These are phyloP conservation scores for Prenolepis imparis DNA, from an alignment of 2,888 invertebrate genomes.

Conservation along the genomic window DNA sequence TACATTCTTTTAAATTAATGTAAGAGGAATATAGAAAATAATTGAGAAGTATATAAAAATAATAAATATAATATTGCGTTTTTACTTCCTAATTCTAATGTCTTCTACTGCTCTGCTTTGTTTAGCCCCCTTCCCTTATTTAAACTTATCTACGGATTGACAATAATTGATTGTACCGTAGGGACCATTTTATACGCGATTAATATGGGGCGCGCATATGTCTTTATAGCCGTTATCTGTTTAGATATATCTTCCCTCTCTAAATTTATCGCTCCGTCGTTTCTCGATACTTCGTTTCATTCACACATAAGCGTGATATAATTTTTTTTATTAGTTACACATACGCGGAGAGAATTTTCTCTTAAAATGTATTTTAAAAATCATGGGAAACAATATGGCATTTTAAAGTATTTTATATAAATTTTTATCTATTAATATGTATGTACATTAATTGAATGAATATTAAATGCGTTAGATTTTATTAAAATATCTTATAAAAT, in stretches of 20 bases:
- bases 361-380: neutral
- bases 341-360: neutral
- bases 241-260: slow-evolving; percentile 1
- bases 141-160: slow-evolving; percentile 42
- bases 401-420: neutral
- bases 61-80: neutral
- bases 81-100: neutral
- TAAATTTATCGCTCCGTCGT: slow-evolving; percentile 21
- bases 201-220: slow-evolving; percentile 31
- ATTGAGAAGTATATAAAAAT: neutral
- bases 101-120: neutral
- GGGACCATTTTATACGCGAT: slow-evolving; percentile 39
- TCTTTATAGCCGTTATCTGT: slow-evolving; percentile 35
- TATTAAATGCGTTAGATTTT: neutral
- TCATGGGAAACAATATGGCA: neutral
- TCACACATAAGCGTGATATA: neutral
- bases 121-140: slow-evolving; percentile 12
- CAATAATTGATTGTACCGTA: slow-evolving; percentile 36
- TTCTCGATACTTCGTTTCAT: neutral
- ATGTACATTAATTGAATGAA: neutral
- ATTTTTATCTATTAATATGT: neutral
- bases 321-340: neutral
- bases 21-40: too few relatives aligned
- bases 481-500: neutral
- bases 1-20: neutral